Evolutionary conservation across 2,113 vertebrate genomes (phyloP).

Genomic region (Neotoma lepida): DNA sequence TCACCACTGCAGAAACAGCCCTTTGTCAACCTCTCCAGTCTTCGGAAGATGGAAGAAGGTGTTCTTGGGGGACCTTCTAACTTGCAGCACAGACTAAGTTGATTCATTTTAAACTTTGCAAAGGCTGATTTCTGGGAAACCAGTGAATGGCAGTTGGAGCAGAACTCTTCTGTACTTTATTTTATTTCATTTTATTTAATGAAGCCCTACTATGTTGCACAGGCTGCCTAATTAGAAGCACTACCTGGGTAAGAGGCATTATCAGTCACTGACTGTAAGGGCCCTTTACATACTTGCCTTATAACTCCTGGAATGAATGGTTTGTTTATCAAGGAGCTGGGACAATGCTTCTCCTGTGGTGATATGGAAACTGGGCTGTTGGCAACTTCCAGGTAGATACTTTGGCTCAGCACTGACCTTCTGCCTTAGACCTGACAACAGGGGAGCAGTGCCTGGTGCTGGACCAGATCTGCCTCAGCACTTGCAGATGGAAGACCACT

Average conservation of each 20-base stretch:
- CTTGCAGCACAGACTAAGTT: not conserved
- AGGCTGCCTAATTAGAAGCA: not conserved
- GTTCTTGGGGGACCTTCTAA: not conserved
- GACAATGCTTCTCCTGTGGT: not conserved
- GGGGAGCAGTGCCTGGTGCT: not conserved
- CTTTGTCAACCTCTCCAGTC: not conserved
- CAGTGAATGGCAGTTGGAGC: not conserved
- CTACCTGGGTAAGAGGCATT: not conserved
- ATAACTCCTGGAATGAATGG: not conserved
- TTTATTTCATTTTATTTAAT: not conserved
- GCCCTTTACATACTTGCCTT: not conserved
- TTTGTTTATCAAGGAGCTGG: not conserved
- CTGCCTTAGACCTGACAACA: not conserved
- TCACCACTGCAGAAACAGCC: not conserved
- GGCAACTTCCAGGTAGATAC: not conserved
- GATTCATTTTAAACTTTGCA: not conserved
- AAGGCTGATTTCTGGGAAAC: not conserved
- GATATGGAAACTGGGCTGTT: not conserved
- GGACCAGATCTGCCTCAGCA: not conserved
- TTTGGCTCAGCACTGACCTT: not conserved
- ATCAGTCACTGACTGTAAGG: not conserved
- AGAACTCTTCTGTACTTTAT: not conserved
- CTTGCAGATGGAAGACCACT: not conserved
- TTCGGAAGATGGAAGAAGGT: not conserved
- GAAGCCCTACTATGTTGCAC: not conserved